phyloP scores from a whole-genome alignment of 2,113 vertebrate species.

The Aepyceros melampus region DNA sequence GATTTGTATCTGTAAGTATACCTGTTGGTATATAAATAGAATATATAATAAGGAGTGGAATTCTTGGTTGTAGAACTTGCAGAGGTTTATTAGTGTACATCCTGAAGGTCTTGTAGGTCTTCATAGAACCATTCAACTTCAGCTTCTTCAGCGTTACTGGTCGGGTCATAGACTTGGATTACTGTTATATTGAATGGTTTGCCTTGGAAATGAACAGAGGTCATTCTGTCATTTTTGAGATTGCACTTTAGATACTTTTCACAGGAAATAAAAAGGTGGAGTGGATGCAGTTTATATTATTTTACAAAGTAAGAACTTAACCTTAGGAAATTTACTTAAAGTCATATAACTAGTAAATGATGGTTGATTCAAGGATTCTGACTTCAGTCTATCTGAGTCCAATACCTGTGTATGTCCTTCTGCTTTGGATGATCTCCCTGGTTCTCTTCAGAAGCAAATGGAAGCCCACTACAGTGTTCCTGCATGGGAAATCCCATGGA shows the following conservation, averaged over 20 bases:
- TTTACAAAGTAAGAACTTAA: background rate
- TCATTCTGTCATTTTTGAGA: background rate
- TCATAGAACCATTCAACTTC: background rate
- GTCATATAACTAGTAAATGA: background rate
- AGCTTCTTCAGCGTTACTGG: accelerated
- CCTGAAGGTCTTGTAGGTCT: background rate
- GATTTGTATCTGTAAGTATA: background rate
- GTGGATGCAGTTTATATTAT: background rate
- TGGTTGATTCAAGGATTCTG: background rate
- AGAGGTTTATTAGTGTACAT: background rate
- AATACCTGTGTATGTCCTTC: background rate
- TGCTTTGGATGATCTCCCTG: background rate
- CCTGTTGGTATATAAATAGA: background rate
- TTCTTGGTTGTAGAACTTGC: background rate
- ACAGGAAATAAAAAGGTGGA: background rate
- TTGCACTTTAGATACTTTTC: background rate
- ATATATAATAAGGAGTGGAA: background rate
- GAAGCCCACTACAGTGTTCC: background rate
- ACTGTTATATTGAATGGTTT: background rate
- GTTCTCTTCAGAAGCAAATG: background rate
- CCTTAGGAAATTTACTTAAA: background rate
- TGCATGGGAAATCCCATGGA: background rate
- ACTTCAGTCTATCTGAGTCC: background rate
- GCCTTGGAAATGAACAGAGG: background rate
- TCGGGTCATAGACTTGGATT: background rate